Conservation (phyloP, 2,888 invertebrate species). For the Lysandra bellargus region DNA sequence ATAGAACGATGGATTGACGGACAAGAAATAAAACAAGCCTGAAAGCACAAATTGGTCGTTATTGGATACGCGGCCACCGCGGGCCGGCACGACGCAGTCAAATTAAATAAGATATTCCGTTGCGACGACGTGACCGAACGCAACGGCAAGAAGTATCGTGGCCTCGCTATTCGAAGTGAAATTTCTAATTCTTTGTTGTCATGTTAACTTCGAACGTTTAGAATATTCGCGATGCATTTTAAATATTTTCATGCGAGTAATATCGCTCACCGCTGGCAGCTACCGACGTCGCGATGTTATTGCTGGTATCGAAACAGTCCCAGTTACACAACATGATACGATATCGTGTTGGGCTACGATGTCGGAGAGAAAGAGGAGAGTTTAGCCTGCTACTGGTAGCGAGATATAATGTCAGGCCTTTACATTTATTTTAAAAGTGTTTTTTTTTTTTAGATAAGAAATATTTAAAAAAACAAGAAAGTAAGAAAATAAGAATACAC, state of each 20-base stretch:
- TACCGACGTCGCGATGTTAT: background rate
- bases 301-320: background rate
- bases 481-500: too few relatives aligned
- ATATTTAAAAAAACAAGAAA: too few relatives aligned
- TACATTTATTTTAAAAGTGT: too few relatives aligned
- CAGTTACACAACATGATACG: background rate
- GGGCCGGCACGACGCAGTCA: too few relatives aligned
- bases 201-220: background rate
- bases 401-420: too few relatives aligned
- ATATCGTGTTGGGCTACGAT: background rate
- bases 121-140: background rate
- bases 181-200: background rate
- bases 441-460: too few relatives aligned
- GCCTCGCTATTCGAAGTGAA: background rate
- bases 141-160: background rate
- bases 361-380: background rate
- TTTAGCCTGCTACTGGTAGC: too few relatives aligned
- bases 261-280: conserved; percentile 1
- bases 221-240: background rate
- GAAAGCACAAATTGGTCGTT: too few relatives aligned
- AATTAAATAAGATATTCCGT: too few relatives aligned
- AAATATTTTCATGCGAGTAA: conserved; percentile 1
- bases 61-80: too few relatives aligned
- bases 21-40: too few relatives aligned
- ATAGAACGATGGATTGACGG: too few relatives aligned